These are phyloP conservation scores for Todus mexicanus DNA, from an alignment of 2,797 vertebrate species.

Conservation along the genomic window DNA sequence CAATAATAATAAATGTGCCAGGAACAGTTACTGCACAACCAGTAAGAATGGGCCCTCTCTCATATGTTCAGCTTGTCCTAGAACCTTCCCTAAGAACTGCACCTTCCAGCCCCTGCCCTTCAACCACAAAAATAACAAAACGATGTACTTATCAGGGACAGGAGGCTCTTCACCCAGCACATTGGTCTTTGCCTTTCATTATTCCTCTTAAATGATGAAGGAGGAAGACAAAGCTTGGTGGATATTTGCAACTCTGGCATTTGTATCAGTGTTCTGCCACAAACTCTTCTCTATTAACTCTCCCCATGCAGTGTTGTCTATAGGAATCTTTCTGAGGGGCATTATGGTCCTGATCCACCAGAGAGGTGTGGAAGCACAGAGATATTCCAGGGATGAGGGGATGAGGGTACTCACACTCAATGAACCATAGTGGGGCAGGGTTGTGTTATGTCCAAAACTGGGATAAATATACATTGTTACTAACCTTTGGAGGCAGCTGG, in stretches of 20 bases:
- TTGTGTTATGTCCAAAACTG: background rate
- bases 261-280: background rate
- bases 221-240: background rate
- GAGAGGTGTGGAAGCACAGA: background rate
- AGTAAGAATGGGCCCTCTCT: background rate
- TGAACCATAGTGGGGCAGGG: background rate
- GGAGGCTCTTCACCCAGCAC: background rate
- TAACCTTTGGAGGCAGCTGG: background rate
- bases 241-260: background rate
- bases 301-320: background rate
- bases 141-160: background rate
- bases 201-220: background rate
- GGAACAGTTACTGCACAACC: background rate
- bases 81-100: background rate
- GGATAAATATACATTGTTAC: background rate
- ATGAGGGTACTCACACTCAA: background rate
- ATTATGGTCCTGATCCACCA: background rate
- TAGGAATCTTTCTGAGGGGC: background rate
- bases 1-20: background rate
- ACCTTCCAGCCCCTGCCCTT: background rate
- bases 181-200: background rate
- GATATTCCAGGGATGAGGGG: background rate
- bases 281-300: background rate
- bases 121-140: background rate
- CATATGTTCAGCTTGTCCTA: background rate